Conservation (phyloP, 2,797 vertebrate species). For the Ctenosaura bakeri region DNA sequence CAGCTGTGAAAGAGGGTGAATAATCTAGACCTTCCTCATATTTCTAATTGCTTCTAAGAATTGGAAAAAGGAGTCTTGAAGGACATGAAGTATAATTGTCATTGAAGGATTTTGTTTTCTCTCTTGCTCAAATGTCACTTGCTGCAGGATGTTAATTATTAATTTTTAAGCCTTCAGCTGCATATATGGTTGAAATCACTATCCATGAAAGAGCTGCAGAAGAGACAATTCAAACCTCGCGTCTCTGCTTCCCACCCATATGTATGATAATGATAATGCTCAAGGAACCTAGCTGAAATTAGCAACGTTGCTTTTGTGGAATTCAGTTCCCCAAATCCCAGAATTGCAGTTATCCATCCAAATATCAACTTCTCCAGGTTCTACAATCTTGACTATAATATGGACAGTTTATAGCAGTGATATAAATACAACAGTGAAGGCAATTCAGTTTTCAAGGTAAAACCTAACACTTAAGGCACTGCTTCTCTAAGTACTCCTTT, state of each 20-base stretch:
- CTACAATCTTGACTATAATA: not conserved
- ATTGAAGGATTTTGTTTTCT: not conserved
- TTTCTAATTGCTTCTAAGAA: slow-evolving; percentile 53
- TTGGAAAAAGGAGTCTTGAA: slow-evolving; percentile 15
- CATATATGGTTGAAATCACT: not conserved
- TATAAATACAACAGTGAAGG: slow-evolving; percentile 13
- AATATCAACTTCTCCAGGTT: no score
- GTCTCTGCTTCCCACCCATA: not conserved
- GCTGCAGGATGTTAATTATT: slow-evolving; percentile 23
- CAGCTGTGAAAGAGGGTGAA: slow-evolving; percentile 45
- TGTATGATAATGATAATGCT: slow-evolving; percentile 9
- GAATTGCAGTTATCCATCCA: no score
- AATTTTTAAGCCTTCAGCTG: slow-evolving; percentile 16
- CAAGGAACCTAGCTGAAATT: not conserved
- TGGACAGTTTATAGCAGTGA: slow-evolving; percentile 7
- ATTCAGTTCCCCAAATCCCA: no score
- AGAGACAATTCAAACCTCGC: not conserved
- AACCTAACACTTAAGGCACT: slow-evolving; percentile 19
- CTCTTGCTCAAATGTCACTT: not conserved
- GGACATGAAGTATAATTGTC: slow-evolving; percentile 7
- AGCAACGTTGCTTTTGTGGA: no score
- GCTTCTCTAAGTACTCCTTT: not conserved
- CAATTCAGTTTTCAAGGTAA: slow-evolving; percentile 54
- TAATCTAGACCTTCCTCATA: slow-evolving; percentile 1
- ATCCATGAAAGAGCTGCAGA: not conserved